Evolutionary conservation across 2,797 vertebrate genomes (phyloP), one percentile per base, ranked within the genome.

Genomic region (Dromococcyx pavoninus): DNA sequence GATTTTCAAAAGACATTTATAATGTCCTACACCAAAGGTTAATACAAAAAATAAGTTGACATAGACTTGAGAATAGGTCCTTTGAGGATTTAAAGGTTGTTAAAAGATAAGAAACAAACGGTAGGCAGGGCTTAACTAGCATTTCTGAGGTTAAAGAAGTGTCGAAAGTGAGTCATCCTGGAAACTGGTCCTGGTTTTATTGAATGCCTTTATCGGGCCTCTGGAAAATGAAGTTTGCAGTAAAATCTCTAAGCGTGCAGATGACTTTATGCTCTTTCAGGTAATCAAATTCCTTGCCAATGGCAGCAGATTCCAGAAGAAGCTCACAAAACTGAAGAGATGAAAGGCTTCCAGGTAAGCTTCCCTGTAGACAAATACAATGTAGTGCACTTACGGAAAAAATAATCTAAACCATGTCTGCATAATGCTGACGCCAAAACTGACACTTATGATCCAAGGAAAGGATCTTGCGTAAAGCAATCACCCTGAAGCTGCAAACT

Each of bases 341-440:
- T 70, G 10, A 72, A 66, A 72, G 9, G 5, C 28, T 74, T 16
- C 21, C 32, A 48, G 30, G 12, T 12, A 50, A 48, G 11, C 18
- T 37, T 27, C 2, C 16, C 27, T 37, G 60, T 50, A 46, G 18
- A 51, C 8, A 27, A 72, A 39, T 30, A 60, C 0, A 6, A 37
- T 23, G 13, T 25, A 67, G 7, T 33, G 9, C 4, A 17, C 3
- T 17, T 39, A 11, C 0, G 2, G 8, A 5, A 51, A 61, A 69
- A 43, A 12, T n/a, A 18, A 43, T 25, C 17, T 61, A 46, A 91
- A 54, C 4, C 2, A 5, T 28, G 35, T 6, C 12, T 65, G 22
- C 11, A 24, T 3, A 4, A 37, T 24, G 13, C 9, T 80, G 22
- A 27, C 57, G 8, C 43, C 41, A 48, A 65, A 83, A 48, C 21